phyloP scores from a whole-genome alignment of 2,113 vertebrate species.

The Seriola quinqueradiata region DNA sequence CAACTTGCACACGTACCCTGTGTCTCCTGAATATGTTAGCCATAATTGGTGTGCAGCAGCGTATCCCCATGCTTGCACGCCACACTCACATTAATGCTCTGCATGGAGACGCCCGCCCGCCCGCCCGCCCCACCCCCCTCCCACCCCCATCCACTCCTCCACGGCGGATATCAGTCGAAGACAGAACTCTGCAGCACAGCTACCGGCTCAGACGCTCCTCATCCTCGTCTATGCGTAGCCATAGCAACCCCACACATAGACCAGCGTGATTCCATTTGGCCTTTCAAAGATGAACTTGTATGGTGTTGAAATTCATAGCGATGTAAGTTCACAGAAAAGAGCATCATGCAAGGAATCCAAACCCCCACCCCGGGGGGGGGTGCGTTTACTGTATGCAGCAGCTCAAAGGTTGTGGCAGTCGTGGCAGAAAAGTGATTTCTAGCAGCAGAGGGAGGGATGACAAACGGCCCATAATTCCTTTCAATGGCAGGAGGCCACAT shows the following conservation, averaged over 20 bases:
- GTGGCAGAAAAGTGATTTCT: background rate
- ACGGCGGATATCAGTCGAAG: constrained; percentile 71
- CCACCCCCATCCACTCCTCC: constrained; percentile 11
- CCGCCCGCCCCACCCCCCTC: background rate
- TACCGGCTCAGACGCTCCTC: constrained; percentile 54
- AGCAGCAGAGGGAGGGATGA: constrained; percentile 13
- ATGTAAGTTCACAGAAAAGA: constrained; percentile 1
- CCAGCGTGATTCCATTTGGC: constrained; percentile 60
- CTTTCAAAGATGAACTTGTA: constrained; percentile 51
- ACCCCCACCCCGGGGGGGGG: background rate
- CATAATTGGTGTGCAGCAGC: constrained; percentile 70
- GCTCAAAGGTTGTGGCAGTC: constrained; percentile 30
- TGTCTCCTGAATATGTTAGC: constrained; percentile 53
- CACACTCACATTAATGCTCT: constrained; percentile 63
- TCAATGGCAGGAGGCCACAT: constrained; percentile 26
- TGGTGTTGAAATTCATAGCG: constrained; percentile 31
- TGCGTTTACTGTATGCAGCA: background rate
- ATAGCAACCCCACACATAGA: constrained; percentile 75
- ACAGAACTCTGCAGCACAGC: constrained; percentile 69
- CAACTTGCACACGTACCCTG: background rate
- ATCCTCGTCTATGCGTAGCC: constrained; percentile 67
- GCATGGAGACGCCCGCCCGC: constrained; percentile 36
- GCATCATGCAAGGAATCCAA: constrained; percentile 4
- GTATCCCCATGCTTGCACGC: constrained; percentile 42
- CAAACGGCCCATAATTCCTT: constrained; percentile 35